Evolutionary conservation across 1,140 invertebrate genomes (phyloP), one percentile per base, ranked within the genome.

Genomic region (Elysia chlorotica): DNA sequence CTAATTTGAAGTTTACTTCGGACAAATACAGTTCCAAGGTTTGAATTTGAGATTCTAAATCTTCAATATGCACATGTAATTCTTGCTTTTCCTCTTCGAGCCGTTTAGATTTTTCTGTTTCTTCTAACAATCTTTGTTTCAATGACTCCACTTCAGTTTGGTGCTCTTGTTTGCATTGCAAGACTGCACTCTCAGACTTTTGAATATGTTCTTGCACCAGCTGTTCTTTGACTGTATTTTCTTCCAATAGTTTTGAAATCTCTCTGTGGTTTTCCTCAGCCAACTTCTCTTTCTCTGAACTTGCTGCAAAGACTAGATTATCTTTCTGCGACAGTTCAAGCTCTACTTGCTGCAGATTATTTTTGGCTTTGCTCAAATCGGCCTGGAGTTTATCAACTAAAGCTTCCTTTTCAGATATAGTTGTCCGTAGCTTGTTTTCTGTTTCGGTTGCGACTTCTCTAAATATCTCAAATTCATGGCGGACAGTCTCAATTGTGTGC

Each of bases 171-270:
- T 72, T 65, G n/a, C 68, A 54, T 30, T n/a, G 14, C 33, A 69
- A 37, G 37, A 25, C 14, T 37, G 57, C 67, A 69, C 67, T 69
- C n/a, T n/a, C n/a, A n/a, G n/a, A n/a, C n/a, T 69, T 69, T 28
- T 69, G 54, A 17, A 59, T 59, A 23, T 62, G 35, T 28, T 71
- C 69, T 65, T 65, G 33, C 23, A 73, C 10, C 23, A 73, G n/a
- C 19, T 31, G 5, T 19, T 73, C 70, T 54, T 70, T 73, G 25
- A 72, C 63, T 1, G 5, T 19, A 19, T 65, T 65, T 66, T 77
- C 75, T 66, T 77, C 74, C 48, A 38, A 14, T 19, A 78, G 25
- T 30, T n/a, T 62, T 66, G 73, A 25, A 53, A 74, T 61, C 56
- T 78, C 72, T 17, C 5, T 33, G 65, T 75, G 28, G 2, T 57